phyloP scores from a whole-genome alignment of 2,113 vertebrate genomes.

The Malurus cyaneus region DNA sequence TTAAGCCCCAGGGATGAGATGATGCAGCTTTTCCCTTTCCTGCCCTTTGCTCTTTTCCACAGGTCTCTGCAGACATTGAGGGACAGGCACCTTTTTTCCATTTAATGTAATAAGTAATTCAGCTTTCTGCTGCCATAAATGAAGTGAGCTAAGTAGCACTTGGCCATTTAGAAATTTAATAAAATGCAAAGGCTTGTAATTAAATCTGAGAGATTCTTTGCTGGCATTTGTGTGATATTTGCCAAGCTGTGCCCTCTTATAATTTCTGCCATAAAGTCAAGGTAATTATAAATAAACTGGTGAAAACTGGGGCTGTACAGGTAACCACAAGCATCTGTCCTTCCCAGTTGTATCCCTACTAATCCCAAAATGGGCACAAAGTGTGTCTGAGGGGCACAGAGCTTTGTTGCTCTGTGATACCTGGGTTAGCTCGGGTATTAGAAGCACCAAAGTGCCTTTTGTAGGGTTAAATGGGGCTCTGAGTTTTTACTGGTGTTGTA shows the following conservation, averaged over 20 bases:
- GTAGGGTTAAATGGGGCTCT: not conserved
- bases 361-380: not conserved
- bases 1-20: not conserved
- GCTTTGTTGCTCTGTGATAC: not conserved
- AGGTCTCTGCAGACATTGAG: not conserved
- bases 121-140: not conserved
- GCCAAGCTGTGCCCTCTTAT: not conserved
- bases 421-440: not conserved
- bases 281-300: not conserved
- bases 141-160: not conserved
- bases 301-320: not conserved
- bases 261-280: not conserved
- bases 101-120: not conserved
- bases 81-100: not conserved
- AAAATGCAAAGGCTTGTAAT: not conserved
- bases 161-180: not conserved
- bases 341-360: rapidly evolving
- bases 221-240: not conserved
- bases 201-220: not conserved
- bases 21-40: not conserved
- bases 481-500: not conserved
- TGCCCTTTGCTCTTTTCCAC: not conserved
- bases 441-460: not conserved
- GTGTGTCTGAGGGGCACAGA: no score
- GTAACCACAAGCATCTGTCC: not conserved